These are phyloP conservation scores for Triplophysa rosa DNA, from an alignment of 2,113 vertebrate species.

Conservation along the genomic window DNA sequence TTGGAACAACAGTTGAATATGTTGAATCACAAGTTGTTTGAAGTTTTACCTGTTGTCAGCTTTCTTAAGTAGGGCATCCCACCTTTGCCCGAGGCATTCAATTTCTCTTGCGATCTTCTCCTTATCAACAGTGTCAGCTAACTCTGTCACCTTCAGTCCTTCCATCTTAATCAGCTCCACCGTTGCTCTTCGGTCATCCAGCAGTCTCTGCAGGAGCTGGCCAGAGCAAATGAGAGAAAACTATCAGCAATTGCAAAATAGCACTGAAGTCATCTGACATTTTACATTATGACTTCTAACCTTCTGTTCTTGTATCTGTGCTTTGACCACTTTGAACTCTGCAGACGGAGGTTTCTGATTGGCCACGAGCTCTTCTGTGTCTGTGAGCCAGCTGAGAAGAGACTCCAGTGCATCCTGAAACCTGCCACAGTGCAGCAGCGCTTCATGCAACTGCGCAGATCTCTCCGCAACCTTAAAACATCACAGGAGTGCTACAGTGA, in stretches of 20 bases:
- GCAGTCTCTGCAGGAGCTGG: conserved; percentile 91
- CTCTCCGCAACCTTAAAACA: conserved; percentile 87
- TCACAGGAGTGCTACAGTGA: not conserved
- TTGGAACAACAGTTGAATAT: not conserved
- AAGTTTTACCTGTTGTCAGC: conserved; percentile 85
- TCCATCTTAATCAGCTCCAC: conserved; percentile 93
- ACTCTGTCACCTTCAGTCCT: conserved; percentile 88
- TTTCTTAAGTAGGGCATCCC: conserved; percentile 89
- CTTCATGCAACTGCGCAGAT: conserved; percentile 91
- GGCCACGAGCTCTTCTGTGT: conserved; percentile 94
- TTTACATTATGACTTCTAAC: conserved; percentile 65
- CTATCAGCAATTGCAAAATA: conserved; percentile 47
- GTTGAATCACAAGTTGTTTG: not conserved
- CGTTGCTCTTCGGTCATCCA: conserved; percentile 91
- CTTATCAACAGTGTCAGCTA: conserved; percentile 87
- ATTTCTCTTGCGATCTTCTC: conserved; percentile 90
- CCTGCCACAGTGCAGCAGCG: conserved; percentile 91
- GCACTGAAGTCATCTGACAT: not conserved
- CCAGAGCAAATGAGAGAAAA: conserved; percentile 57
- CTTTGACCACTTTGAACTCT: conserved; percentile 98
- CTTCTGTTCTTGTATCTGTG: conserved; percentile 98
- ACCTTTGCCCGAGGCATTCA: conserved; percentile 86
- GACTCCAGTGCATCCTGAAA: conserved; percentile 98
- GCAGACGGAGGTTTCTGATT: conserved; percentile 94
- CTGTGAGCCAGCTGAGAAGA: conserved; percentile 93